Base-by-base conservation (phyloP, 2,888 invertebrate species). In the Tachina grossa region DNA sequence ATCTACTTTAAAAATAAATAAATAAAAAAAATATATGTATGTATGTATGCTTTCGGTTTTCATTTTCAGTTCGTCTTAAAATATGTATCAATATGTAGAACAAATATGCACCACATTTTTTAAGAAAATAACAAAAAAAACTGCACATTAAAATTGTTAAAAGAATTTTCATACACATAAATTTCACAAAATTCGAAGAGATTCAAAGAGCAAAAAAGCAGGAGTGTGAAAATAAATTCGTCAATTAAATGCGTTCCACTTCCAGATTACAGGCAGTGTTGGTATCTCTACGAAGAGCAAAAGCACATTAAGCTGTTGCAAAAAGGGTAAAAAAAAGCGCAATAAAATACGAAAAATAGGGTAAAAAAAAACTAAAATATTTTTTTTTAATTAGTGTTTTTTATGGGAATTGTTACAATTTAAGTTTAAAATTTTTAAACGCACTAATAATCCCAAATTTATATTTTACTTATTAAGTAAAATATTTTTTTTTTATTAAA, bases 71-170 rank as follows among this genome's bases (percentile, higher is more conserved):
- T 72, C 22, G 39, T 55, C 69, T 53, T 69, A 61, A 78, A 78
- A 78, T 78, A 66, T 66, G n/a, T 66, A 51, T 74, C 51, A 53
- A 61, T 81, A 81, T 75, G 75, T 81, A 47, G 81, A 81, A 53
- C 82, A 69, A 75, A 63, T 82, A 69, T 76, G 75, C 61, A 75
- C 75, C 61, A 75, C 75, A 75, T 63, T 68, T 81, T 55, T 74
- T 14, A 13, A 68, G 31, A 8, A 14, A 43, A 31, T 31, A 31
- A 31, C 31, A 53, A 57, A 13, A 47, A 39, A 55, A 19, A 43
- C 39, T 19, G 1, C 57, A 65, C 43, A 63, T 53, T 63, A 59
- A 57, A 41, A 47, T 47, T 43, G 3, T 39, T 14, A 22, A 75
- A 19, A 8, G 31, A 53, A 55, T 45, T 43, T 14, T 22, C n/a